Base-by-base conservation (phyloP, 2,797 vertebrate genomes). In the Nannoperca australis region DNA sequence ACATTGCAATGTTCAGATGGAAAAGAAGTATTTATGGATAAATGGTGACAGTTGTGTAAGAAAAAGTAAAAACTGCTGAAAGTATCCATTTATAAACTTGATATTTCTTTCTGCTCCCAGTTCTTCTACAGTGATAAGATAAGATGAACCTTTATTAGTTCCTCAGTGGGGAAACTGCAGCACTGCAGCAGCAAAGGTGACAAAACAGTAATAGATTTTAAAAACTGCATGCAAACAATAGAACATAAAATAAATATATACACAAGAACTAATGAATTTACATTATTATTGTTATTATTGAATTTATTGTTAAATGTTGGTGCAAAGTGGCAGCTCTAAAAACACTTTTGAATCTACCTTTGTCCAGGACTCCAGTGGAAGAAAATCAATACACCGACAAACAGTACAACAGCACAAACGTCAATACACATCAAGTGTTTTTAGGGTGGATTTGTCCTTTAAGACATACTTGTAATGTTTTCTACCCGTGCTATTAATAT, bases 401-500 rank as follows among this genome's bases (percentile, higher is more conserved):
- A 32, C 13, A 9, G 36, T 17, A 38, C 12, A 24, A 22, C 38
- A 32, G 34, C 51, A 59, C 34, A 22, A 14, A 67, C 60, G 42
- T 14, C 10, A 27, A n/a, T 49, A 10, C 8, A 22, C 3, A 34
- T 58, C 15, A 17, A 10, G 14, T 3, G 0, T 22, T 51, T 40
- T 36, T 5, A 24, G 4, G 30, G 42, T 38, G 36, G 18, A n/a
- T 53, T 47, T 67, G 58, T 30, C 12, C 64, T 56, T 70, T 12
- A 20, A 61, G 10, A 51, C 30, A 32, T 7, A 38, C 32, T 68
- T 11, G 5, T 20, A 4, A 9, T 5, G 7, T 38, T 36, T 5
- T 59, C 32, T 56, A 34, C 4, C 13, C 12, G 36, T 10, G 36
- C 30, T 82, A 82, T 72, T 71, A 73, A 68, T 69, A 87, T 13